Percentiles rank a stretch among this genome's conserved stretches.
Evolutionary conservation across 2,888 invertebrate species (phyloP).

Genomic region (Leptinotarsa peninsularis): DNA sequence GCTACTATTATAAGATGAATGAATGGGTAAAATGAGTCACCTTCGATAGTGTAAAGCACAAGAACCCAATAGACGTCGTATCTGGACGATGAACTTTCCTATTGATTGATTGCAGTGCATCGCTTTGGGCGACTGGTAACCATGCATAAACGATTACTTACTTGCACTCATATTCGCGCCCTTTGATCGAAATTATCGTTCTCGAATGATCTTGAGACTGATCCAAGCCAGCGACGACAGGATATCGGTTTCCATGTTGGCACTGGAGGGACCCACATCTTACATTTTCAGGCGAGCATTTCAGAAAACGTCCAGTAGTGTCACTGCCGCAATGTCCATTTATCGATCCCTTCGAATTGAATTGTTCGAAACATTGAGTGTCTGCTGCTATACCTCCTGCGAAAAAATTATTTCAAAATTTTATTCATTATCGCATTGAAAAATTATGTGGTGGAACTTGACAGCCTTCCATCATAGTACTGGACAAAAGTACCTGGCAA

Average conservation of each 20-base stretch:
- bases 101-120: too few relatives aligned
- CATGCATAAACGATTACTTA: constrained; percentile 69
- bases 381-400: constrained; percentile 82
- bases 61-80: too few relatives aligned
- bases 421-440: background rate
- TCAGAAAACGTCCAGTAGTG: constrained; percentile 77
- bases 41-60: too few relatives aligned
- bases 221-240: constrained; percentile 82
- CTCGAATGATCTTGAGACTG: constrained; percentile 82
- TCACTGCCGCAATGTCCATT: constrained; percentile 96
- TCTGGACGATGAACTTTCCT: too few relatives aligned
- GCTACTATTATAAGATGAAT: too few relatives aligned
- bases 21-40: too few relatives aligned
- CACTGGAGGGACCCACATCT: constrained; percentile 96
- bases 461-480: too few relatives aligned
- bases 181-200: constrained; percentile 90
- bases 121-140: too few relatives aligned
- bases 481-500: too few relatives aligned
- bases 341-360: constrained; percentile 94
- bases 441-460: too few relatives aligned
- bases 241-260: constrained; percentile 86
- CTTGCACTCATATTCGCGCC: constrained; percentile 96
- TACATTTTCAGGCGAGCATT: constrained; percentile 85
- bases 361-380: constrained; percentile 91
- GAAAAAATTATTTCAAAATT: constrained; percentile 4